Base-by-base conservation (phyloP, 2,113 vertebrate species). In the Holacanthus passer region DNA sequence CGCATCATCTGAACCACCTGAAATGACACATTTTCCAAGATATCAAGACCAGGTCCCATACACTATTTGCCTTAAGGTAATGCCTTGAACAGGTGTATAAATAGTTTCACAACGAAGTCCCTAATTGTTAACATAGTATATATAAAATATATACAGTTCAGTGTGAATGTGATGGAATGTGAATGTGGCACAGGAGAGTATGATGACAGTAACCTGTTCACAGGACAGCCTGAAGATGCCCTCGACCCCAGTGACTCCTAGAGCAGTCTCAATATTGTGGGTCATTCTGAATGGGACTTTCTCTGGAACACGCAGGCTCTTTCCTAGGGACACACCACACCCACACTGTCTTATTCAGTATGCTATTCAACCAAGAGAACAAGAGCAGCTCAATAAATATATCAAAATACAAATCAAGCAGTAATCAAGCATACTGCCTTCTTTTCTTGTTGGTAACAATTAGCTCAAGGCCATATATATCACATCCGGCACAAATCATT, bases 241-340 rank as follows among this genome's bases (percentile, higher is more conserved):
- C 91, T 99, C 98, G 37, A 99, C 98, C 74, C 98, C 98, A 0
- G 98, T 99, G 31, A 99, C 98, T 75, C 98, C 98, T 65, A 99
- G 93, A 0, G 98, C 98, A 0, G 96, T 97, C 92, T 98, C 98
- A 35, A 99, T 99, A 86, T 99, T 99, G 89, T 99, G 98, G 0
- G 98, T 99, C 98, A 99, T 99, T 75, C 98, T 96, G 93, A 99
- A 99, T 0, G 98, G 98, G 31, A 99, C 98, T 91, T 99, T 99
- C 91, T 99, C 98, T 3, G 98, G 98, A 16, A 99, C 98, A 60
- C 98, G 95, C 68, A 99, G 94, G 85, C 98, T 99, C 90, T 99
- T 99, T 45, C 98, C 98, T 99, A 92, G 43, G 1, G 19, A 71
- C 31, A 66, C 3, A 45, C 6, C 0, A 81, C 2, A 68, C 8